A percentile compares a stretch with the other conserved stretches of the same genome.
Evolutionary conservation across 2,888 invertebrate species (phyloP).

Genomic region (Microplitis manilae): DNA sequence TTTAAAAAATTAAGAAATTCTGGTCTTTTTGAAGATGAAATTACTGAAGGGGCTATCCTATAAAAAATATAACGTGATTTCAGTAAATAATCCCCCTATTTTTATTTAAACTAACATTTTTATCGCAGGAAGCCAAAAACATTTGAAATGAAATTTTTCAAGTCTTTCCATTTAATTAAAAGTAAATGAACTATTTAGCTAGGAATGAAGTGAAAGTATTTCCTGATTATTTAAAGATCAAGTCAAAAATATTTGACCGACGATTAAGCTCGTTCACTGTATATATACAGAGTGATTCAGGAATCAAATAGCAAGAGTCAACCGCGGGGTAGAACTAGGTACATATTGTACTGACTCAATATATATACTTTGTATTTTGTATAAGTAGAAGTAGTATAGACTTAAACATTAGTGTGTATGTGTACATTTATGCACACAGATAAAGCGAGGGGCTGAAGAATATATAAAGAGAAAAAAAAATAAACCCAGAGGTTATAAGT

Average conservation of each 20-base stretch:
- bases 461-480: constrained; percentile 28
- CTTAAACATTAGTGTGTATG: constrained; percentile 6
- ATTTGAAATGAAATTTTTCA: too few relatives aligned
- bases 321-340: constrained; percentile 66
- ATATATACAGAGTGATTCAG: constrained; percentile 69
- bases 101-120: too few relatives aligned
- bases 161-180: too few relatives aligned
- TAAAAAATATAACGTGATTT: too few relatives aligned
- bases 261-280: constrained; percentile 65
- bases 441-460: constrained; percentile 22
- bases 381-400: neutral
- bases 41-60: too few relatives aligned
- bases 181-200: neutral
- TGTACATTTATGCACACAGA: constrained; percentile 20
- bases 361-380: neutral
- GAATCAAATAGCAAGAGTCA: constrained; percentile 71
- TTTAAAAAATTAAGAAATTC: too few relatives aligned
- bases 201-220: neutral
- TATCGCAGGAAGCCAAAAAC: too few relatives aligned
- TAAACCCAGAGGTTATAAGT: constrained; percentile 22
- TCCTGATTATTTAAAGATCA: neutral
- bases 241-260: constrained; percentile 69
- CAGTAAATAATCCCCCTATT: too few relatives aligned
- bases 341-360: constrained; percentile 64
- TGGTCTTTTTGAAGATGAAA: too few relatives aligned